phyloP scores from a whole-genome alignment of 2,113 vertebrate species.

The Pelusios castaneus region DNA sequence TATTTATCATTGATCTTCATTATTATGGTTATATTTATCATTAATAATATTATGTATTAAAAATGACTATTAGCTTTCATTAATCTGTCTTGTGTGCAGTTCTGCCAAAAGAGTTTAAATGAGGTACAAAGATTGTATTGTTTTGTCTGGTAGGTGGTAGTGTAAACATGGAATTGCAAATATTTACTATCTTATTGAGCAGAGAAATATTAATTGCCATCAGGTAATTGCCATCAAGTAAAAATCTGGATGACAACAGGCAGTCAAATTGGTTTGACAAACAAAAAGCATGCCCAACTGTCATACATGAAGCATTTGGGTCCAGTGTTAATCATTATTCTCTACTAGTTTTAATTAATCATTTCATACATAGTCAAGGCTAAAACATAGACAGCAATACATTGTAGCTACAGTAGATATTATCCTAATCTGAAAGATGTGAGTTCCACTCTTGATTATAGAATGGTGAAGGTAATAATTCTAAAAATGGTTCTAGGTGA shows the following conservation, averaged over 20 bases:
- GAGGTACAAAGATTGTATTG: not conserved
- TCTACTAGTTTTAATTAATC: not conserved
- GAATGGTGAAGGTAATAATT: not conserved
- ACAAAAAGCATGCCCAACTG: fast-evolving
- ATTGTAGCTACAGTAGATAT: not conserved
- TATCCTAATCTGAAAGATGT: not conserved
- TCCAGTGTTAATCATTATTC: not conserved
- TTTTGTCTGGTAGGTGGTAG: not conserved
- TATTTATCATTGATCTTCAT: not conserved
- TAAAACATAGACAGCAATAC: not conserved
- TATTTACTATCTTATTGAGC: not conserved
- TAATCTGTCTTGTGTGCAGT: not conserved
- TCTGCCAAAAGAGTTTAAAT: not conserved
- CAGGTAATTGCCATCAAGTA: not conserved
- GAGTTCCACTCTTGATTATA: not conserved
- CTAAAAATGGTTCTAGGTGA: fast-evolving
- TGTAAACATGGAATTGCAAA: not conserved
- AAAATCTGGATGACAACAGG: not conserved
- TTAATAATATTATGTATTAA: not conserved
- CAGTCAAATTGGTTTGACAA: not conserved
- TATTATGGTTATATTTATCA: not conserved
- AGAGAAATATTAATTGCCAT: not conserved
- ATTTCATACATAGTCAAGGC: not conserved
- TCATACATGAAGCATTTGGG: not conserved
- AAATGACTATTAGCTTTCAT: not conserved